Conservation (phyloP, 2,113 vertebrate species). For the Merops nubicus region DNA sequence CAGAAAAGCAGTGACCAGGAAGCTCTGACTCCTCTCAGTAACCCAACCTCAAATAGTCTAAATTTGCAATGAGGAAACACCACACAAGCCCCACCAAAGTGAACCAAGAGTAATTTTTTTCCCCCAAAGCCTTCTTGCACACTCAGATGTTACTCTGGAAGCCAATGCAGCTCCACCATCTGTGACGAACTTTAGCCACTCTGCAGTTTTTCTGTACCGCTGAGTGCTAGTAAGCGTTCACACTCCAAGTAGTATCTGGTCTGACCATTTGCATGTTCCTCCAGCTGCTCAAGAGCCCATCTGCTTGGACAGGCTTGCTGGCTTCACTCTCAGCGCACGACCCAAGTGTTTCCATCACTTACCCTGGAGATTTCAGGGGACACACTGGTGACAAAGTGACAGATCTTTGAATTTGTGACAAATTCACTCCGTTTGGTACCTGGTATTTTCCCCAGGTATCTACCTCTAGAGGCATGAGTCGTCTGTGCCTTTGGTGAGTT, state of each 20-base stretch:
- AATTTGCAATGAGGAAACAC: not conserved
- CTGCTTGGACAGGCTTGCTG: conserved; percentile 18
- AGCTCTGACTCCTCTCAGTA: not conserved
- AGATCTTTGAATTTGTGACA: conserved; percentile 26
- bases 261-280: conserved; percentile 34
- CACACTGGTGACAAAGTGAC: not conserved
- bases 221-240: not conserved
- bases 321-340: not conserved
- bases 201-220: not conserved
- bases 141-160: not conserved
- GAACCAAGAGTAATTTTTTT: not conserved
- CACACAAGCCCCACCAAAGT: rapidly evolving
- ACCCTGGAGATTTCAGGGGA: not conserved
- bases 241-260: conserved; percentile 11
- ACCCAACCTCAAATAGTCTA: not conserved
- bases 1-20: conserved; percentile 15
- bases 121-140: not conserved
- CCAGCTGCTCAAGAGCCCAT: conserved; percentile 50
- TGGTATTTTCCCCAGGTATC: conserved; percentile 42
- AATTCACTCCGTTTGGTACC: not conserved
- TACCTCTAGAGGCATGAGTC: conserved; percentile 5
- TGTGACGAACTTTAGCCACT: not conserved
- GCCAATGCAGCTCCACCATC: rapidly evolving
- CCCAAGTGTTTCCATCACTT: not conserved
- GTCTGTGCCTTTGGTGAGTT: conserved; percentile 43